Conservation (phyloP, 2,113 vertebrate species). For the Hepsetus odoe region DNA sequence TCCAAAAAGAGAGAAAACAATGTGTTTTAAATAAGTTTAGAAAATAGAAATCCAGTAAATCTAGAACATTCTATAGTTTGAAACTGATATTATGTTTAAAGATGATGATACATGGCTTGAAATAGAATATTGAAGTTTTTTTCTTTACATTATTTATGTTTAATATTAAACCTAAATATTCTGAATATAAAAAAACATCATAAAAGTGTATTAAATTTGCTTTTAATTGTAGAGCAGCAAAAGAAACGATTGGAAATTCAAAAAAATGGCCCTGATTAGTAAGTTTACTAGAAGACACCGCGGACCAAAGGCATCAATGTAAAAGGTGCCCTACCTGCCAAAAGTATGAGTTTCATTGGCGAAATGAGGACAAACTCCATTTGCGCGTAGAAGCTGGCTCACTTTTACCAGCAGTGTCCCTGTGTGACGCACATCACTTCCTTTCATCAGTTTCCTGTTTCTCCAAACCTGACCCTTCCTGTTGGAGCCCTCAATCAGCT, state of each 20-base stretch:
- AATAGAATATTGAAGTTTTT: no score
- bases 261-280: background rate
- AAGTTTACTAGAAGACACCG: background rate
- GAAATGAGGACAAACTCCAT: slow-evolving; percentile 76
- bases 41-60: no score
- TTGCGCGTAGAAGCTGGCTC: slow-evolving; percentile 57
- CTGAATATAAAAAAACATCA: background rate
- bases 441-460: slow-evolving; percentile 82
- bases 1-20: slow-evolving; percentile 29
- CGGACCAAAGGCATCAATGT: background rate
- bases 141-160: no score
- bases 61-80: no score
- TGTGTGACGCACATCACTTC: slow-evolving; percentile 75
- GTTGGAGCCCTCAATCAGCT: slow-evolving; percentile 73
- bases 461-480: slow-evolving; percentile 81
- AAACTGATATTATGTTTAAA: no score
- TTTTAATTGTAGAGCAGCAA: no score
- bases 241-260: background rate
- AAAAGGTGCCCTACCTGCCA: slow-evolving; percentile 72
- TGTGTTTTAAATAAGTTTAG: no score
- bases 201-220: no score
- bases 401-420: slow-evolving; percentile 67
- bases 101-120: no score
- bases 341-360: slow-evolving; percentile 79
- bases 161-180: background rate